phyloP scores from a whole-genome alignment of 2,113 vertebrate species.

The Trichechus manatus region DNA sequence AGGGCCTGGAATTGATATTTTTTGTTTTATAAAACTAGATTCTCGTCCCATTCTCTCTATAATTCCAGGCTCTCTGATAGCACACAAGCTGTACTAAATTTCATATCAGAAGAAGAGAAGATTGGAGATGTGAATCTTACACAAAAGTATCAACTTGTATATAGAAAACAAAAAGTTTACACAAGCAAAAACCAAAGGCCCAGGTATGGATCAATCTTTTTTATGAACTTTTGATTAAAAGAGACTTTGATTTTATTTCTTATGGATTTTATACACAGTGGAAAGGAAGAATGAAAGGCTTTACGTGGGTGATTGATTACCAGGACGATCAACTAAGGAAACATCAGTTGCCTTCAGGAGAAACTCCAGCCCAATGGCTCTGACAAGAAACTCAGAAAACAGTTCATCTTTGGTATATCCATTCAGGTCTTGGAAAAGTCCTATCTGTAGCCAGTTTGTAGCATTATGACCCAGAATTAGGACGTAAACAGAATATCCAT shows the following conservation, averaged over 20 bases:
- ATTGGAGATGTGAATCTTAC: neutral
- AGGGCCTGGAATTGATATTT: neutral
- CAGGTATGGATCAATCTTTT: neutral
- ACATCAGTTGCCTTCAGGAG: neutral
- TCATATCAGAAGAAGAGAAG: neutral
- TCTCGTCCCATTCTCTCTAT: neutral
- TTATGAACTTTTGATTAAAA: conserved; percentile 11
- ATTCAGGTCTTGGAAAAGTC: neutral
- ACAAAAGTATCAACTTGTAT: neutral
- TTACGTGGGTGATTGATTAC: neutral
- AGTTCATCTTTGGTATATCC: neutral
- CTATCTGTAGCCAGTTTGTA: neutral
- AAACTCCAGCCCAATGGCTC: neutral
- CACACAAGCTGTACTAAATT: neutral
- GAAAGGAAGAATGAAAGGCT: neutral
- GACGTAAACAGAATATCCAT: neutral
- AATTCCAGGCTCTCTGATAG: neutral
- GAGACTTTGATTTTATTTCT: conserved; percentile 21
- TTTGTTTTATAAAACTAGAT: neutral
- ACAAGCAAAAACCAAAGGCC: neutral
- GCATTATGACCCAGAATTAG: neutral
- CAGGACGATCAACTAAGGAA: conserved; percentile 17
- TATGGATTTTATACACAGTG: neutral
- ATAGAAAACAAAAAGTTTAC: neutral
- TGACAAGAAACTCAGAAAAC: neutral